Base-by-base conservation (phyloP, 2,888 invertebrate species). In the Cepaea hortensis region DNA sequence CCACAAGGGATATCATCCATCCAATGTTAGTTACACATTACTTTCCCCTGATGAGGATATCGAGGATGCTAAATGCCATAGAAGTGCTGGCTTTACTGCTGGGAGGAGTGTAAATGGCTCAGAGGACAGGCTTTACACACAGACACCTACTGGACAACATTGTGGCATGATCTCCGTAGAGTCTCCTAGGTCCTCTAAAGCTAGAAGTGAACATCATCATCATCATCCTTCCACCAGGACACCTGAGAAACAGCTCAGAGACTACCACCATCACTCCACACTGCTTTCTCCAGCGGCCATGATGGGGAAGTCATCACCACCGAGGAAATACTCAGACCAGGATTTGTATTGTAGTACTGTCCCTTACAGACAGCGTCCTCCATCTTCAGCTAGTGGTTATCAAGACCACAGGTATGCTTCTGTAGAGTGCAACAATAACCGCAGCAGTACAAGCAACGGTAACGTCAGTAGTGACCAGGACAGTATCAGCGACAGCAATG, bases 261-360 rank as follows among this genome's bases (percentile, higher is more conserved):
- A 85, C 72, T 85, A 77, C 61, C 72, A 72, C 18, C 68, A 81
- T 68, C 55, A 85, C 6, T 46, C 79, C 2, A 48, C 65, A 20
- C 72, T 20, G 46, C 70, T 68, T 35, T 48, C 70, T 48, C n/a
- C 70, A 70, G 80, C n/a, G 7, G n/a, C 11, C 35, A 46, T 62
- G 48, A 72, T 62, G 81, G n/a, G 48, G 0, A 83, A 61, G 35
- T 46, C 50, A 46, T 72, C 84, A 3, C 80, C 81, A n/a, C 88
- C 84, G 70, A 62, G 88, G 46, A 88, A 88, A 68, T 88, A 82
- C 80, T 88, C 89, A 13, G 89, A 88, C 84, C 88, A 87, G 80
- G 89, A 89, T 62, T 70, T 89, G 72, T 89, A 89, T 73, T 86
- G 81, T 79, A 88, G 87, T 62, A 86, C 89, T 15, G 83, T 81